Percentiles rank a stretch among this genome's conserved stretches.
These are phyloP conservation scores for Lates japonicus DNA, from an alignment of 2,797 vertebrate species.

Conservation along the genomic window DNA sequence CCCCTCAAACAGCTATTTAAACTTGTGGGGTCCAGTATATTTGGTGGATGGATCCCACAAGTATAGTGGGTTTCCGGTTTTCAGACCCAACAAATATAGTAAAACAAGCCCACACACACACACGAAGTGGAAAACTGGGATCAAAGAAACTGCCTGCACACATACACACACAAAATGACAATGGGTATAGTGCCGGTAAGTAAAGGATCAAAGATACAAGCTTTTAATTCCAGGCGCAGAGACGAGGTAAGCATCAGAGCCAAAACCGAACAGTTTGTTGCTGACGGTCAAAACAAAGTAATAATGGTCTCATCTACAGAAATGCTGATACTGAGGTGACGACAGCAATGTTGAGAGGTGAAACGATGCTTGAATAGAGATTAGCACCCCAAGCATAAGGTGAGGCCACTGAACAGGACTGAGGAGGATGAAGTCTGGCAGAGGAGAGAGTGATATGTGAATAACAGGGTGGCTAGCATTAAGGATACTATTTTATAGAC, in stretches of 20 bases:
- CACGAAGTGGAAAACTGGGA: conserved; percentile 41
- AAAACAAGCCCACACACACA: conserved; percentile 16
- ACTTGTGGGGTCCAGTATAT: too few species aligned
- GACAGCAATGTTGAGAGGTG: conserved; percentile 11
- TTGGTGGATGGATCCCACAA: too few species aligned
- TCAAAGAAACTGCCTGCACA: conserved; percentile 63
- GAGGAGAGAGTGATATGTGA: conserved; percentile 19
- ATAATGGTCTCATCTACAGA: conserved; percentile 37
- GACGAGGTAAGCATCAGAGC: conserved; percentile 44
- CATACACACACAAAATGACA: conserved; percentile 47
- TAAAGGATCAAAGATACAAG: conserved; percentile 75
- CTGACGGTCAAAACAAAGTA: conserved; percentile 50
- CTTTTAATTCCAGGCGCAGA: conserved; percentile 70
- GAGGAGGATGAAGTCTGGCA: conserved; percentile 22
- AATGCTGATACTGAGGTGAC: conserved; percentile 46
- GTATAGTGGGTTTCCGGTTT: too few species aligned
- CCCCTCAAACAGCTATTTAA: too few species aligned
- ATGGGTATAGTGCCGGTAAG: conserved; percentile 38
- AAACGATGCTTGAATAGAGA: conserved; percentile 51
- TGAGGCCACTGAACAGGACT: conserved; percentile 9
- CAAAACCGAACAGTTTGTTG: conserved; percentile 33
- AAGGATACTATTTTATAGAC: conserved; percentile 35
- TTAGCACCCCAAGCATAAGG: conserved; percentile 11
- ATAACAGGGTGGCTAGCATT: background rate
- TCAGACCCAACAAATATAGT: too few species aligned